These are phyloP conservation scores for Eudyptes chrysolophus DNA, from an alignment of 2,113 vertebrate genomes.

Conservation along the genomic window DNA sequence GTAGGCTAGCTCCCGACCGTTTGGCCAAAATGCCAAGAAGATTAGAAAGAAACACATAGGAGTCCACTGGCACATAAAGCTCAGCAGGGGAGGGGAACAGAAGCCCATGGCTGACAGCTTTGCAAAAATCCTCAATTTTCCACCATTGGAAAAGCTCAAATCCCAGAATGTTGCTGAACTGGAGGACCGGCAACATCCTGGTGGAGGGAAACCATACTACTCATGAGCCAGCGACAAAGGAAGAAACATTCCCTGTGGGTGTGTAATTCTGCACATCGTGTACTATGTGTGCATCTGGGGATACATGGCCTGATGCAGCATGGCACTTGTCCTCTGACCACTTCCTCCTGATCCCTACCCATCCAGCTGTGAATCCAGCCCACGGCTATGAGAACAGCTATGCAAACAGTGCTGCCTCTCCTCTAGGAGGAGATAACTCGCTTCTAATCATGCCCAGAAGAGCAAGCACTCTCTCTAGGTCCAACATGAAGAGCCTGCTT, in stretches of 20 bases:
- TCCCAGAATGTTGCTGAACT: background rate
- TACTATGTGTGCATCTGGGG: background rate
- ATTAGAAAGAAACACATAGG: background rate
- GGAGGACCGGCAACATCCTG: background rate
- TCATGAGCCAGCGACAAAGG: accelerated
- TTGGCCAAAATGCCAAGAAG: background rate
- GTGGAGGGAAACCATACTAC: background rate
- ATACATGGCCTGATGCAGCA: accelerated
- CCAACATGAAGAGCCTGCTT: background rate
- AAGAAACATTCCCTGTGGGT: accelerated
- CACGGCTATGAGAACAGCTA: background rate
- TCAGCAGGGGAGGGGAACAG: background rate
- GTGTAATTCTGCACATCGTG: background rate
- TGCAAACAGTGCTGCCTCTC: background rate
- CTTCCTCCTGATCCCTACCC: background rate
- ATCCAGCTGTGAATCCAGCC: background rate
- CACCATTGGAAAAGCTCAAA: background rate
- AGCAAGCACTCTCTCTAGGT: background rate
- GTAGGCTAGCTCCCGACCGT: accelerated
- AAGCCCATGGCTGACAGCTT: accelerated
- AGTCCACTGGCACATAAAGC: accelerated
- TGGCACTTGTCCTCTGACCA: accelerated
- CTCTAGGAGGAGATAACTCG: background rate
- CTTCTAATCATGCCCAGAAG: background rate
- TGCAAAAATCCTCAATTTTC: background rate